Conservation (phyloP, 1,140 invertebrate species). For the Drosophila neocordata region DNA sequence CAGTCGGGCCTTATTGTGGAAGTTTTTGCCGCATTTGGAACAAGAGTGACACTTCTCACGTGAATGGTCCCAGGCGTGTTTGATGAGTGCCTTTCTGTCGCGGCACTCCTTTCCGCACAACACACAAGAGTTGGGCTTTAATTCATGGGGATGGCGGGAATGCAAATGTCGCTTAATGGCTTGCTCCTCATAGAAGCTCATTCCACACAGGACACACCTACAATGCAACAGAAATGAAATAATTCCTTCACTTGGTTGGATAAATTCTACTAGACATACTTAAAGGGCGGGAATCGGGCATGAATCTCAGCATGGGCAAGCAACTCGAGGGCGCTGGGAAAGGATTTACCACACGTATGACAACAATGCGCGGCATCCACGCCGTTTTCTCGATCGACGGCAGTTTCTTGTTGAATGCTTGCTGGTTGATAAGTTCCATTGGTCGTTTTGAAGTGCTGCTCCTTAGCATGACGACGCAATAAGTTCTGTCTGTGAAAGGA, state of each 20-base stretch:
- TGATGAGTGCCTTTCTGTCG: slow-evolving; percentile 87
- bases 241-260: not conserved
- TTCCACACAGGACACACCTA: slow-evolving; percentile 80
- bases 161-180: slow-evolving; percentile 75
- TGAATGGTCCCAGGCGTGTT: slow-evolving; percentile 87
- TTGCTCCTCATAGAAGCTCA: slow-evolving; percentile 76
- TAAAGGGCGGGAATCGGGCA: slow-evolving; percentile 85
- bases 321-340: slow-evolving; percentile 88
- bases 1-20: slow-evolving; percentile 87
- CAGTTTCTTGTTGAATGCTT: slow-evolving; percentile 18
- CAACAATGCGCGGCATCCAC: slow-evolving; percentile 83
- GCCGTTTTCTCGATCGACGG: slow-evolving; percentile 69
- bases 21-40: slow-evolving; percentile 87
- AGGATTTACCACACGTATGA: slow-evolving; percentile 90
- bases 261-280: slow-evolving; percentile 70
- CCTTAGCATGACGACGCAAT: slow-evolving; percentile 87
- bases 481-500: slow-evolving; percentile 90
- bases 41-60: slow-evolving; percentile 86
- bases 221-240: not conserved
- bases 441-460: slow-evolving; percentile 76
- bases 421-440: slow-evolving; percentile 7
- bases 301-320: slow-evolving; percentile 90
- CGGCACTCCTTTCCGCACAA: slow-evolving; percentile 88
- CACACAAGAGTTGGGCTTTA: slow-evolving; percentile 84
- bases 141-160: slow-evolving; percentile 68